Evolutionary conservation across 2,888 invertebrate genomes (phyloP).

Genomic region (Pristionchus fissidentatus): DNA sequence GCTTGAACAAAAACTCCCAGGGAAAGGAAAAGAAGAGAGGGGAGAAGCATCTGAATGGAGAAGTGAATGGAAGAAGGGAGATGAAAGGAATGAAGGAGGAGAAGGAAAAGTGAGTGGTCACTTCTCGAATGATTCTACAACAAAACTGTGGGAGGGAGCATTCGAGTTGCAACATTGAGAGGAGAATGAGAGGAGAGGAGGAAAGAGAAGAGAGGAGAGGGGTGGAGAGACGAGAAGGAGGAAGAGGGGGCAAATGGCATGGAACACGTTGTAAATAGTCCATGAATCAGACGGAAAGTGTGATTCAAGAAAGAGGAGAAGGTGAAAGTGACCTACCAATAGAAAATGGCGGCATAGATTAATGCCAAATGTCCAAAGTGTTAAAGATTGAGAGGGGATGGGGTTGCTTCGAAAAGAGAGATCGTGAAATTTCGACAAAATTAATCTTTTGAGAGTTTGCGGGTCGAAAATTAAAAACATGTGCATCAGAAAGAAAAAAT

Average conservation of each 20-base stretch:
- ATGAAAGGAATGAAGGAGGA: not conserved
- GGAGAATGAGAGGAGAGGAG: constrained; percentile 13
- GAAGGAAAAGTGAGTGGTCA: not conserved
- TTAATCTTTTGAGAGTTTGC: not conserved
- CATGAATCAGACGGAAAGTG: constrained; percentile 28
- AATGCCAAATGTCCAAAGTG: no score
- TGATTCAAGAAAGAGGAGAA: not conserved
- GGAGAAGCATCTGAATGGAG: constrained; percentile 12
- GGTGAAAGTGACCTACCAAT: no score
- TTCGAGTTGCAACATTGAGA: not conserved
- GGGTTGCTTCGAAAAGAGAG: not conserved
- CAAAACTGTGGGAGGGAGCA: not conserved
- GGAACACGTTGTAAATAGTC: constrained; percentile 27
- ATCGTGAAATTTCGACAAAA: not conserved
- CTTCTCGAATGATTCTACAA: not conserved
- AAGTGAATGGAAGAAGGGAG: not conserved
- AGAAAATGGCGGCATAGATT: no score
- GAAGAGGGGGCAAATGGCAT: not conserved
- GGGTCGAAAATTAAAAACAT: not conserved
- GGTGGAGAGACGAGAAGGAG: not conserved
- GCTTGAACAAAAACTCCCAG: not conserved
- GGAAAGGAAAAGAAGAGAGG: not conserved
- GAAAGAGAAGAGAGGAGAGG: not conserved
- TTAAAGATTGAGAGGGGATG: not conserved
- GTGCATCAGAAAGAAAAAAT: not conserved